Evolutionary conservation across 2,113 vertebrate species (phyloP), one percentile per base, ranked within the genome.

Genomic region (Delphinapterus leucas): DNA sequence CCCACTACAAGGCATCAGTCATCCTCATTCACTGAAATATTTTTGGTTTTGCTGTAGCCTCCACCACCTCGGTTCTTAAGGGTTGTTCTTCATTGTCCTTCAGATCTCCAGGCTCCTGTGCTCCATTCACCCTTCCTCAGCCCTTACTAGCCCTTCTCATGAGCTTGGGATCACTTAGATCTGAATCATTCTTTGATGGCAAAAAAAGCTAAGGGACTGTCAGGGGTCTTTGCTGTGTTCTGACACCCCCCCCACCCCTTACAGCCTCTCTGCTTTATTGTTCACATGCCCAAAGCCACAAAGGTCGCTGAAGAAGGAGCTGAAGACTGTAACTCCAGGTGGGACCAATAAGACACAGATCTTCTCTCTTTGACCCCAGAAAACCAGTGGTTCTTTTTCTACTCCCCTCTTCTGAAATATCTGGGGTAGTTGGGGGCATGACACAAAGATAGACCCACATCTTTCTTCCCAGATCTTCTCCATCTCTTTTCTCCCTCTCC

Each of bases 391-490:
- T 25, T 71, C 36, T 91, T 68, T 13, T 79, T 74, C n/a, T 77
- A 3, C 1, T 58, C 2, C 20, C 11, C 21, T 84, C 58, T 93
- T 90, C 17, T 49, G 65, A 67, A 85, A 71, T 85, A 26, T 33
- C 38, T 61, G 6, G 47, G 20, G 8, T 8, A 4, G 25, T 5
- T 15, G 1, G 12, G 14, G 15, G 3, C 9, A 7, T 47, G n/a
- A 47, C 26, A 36, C 41, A 58, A n/a, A 60, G 38, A 44, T 2
- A 4, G 61, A 58, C 1, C 5, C 13, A 21, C 1, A 36, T 23
- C 11, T 85, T 9, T 38, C 28, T 94, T 77, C 31, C 8, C 28
- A 23, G 31, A 71, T 53, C 33, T 17, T 61, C 15, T 74, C 61
- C 6, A 5, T 2, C 25, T 83, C 67, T 85, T 41, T 26, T 74